phyloP scores from a whole-genome alignment of 2,888 invertebrate species.

The Gordius sp. region DNA sequence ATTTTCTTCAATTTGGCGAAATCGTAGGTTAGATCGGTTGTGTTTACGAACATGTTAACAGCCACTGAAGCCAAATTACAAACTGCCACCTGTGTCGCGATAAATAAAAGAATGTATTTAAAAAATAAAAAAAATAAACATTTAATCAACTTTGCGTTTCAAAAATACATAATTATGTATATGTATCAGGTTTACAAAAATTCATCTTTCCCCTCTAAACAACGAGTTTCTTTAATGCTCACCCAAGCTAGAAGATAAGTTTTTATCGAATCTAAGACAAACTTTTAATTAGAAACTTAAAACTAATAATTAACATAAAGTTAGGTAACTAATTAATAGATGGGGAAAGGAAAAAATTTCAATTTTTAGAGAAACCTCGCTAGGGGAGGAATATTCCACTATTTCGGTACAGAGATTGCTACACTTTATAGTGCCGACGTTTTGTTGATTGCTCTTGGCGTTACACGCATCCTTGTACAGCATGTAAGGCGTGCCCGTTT shows the following conservation, averaged over 20 bases:
- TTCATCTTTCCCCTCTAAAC: not conserved
- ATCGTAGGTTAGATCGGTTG: slow-evolving; percentile 44
- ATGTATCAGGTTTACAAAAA: not conserved
- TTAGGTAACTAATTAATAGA: too few species aligned
- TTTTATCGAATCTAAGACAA: too few species aligned
- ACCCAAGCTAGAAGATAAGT: too few species aligned
- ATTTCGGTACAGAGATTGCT: slow-evolving; percentile 95
- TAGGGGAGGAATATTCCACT: slow-evolving; percentile 62
- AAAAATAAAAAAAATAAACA: not conserved
- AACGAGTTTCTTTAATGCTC: too few species aligned
- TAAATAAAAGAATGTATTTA: slow-evolving; percentile 5
- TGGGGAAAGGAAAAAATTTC: not conserved
- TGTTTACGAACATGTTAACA: slow-evolving; percentile 64
- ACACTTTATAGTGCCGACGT: slow-evolving; percentile 78
- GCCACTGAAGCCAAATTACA: slow-evolving; percentile 93
- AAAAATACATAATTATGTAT: too few species aligned
- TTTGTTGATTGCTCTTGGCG: slow-evolving; percentile 82
- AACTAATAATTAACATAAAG: too few species aligned
- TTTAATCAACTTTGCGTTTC: too few species aligned
- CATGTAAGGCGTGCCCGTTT: slow-evolving; percentile 91
- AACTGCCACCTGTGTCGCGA: slow-evolving; percentile 38
- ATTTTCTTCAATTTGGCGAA: slow-evolving; percentile 59
- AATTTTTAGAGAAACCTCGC: slow-evolving; percentile 39
- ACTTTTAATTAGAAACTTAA: too few species aligned
- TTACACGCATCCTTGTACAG: slow-evolving; percentile 55